A percentile compares a stretch with the other conserved stretches of the same genome.
phyloP scores from a whole-genome alignment of 2,797 vertebrate species.

The Danionella dracula region DNA sequence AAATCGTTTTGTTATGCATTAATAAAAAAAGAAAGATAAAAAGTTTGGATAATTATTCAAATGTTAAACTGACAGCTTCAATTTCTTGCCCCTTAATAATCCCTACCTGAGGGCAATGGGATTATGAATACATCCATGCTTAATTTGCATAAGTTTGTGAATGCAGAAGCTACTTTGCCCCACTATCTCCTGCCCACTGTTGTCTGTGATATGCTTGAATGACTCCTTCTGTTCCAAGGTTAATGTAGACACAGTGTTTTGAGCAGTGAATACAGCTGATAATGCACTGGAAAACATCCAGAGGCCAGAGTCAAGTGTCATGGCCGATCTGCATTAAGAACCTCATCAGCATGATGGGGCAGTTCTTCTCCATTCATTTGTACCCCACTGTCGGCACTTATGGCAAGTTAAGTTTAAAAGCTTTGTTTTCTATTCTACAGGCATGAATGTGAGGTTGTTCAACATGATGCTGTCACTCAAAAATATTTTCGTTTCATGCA shows the following conservation, averaged over 20 bases:
- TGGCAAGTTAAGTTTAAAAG: not conserved
- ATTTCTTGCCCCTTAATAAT: not conserved
- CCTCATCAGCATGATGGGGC: conserved; percentile 60
- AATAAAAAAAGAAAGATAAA: not conserved
- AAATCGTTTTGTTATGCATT: no score
- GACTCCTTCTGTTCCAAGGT: conserved; percentile 54
- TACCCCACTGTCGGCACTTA: not conserved
- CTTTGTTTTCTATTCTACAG: not conserved
- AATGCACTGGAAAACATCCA: conserved; percentile 55
- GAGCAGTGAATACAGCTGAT: conserved; percentile 58
- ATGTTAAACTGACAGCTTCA: not conserved
- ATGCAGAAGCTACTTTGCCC: not conserved
- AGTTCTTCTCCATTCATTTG: conserved; percentile 60
- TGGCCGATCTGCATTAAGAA: conserved; percentile 25
- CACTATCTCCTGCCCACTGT: conserved; percentile 6
- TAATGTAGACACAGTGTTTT: conserved; percentile 59
- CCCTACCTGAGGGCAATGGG: not conserved
- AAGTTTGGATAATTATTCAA: not conserved
- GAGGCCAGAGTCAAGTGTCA: conserved; percentile 46
- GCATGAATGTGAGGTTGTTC: no score
- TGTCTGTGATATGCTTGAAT: conserved; percentile 17
- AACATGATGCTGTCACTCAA: conserved; percentile 3
- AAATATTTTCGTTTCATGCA: no score
- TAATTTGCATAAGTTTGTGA: conserved; percentile 22
- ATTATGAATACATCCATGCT: conserved; percentile 7